Percentiles rank a stretch among this genome's conserved stretches.
These are phyloP conservation scores for Neofelis nebulosa DNA, from an alignment of 2,113 vertebrate species.

Conservation along the genomic window DNA sequence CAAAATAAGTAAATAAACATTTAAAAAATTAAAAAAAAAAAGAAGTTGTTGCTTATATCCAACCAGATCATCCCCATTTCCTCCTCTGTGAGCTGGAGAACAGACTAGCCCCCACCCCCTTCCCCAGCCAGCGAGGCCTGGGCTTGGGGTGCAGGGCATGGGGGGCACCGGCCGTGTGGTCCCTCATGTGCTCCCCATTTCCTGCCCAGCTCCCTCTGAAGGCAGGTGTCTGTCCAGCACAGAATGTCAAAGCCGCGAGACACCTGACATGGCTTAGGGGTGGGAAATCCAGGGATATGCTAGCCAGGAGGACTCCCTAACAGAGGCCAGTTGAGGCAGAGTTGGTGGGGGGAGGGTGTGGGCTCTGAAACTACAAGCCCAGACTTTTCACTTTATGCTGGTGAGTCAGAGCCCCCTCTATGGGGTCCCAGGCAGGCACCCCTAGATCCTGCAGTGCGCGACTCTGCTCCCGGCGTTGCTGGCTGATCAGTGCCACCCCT, in stretches of 20 bases:
- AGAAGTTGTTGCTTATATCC: not conserved
- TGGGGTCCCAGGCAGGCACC: not conserved
- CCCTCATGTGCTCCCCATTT: not conserved
- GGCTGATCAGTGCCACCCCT: not conserved
- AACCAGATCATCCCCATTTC: accelerated
- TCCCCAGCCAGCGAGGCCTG: accelerated
- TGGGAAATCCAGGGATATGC: not conserved
- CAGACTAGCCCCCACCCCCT: not conserved
- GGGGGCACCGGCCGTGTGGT: not conserved
- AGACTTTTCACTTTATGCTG: not conserved
- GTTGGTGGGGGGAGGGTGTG: not conserved
- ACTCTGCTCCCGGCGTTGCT: not conserved
- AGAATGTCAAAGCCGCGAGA: not conserved
- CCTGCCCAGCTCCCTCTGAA: not conserved
- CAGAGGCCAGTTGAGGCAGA: not conserved
- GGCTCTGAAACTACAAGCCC: not conserved
- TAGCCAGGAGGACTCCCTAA: not conserved
- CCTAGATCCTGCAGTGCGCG: not conserved
- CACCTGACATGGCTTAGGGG: no score
- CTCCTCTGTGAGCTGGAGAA: not conserved
- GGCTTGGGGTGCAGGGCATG: accelerated
- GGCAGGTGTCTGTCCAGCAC: not conserved
- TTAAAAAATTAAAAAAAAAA: no score
- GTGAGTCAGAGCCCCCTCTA: not conserved
- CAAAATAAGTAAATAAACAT: no score